phyloP scores from a whole-genome alignment of 2,113 vertebrate species.

The Rhineura floridana region DNA sequence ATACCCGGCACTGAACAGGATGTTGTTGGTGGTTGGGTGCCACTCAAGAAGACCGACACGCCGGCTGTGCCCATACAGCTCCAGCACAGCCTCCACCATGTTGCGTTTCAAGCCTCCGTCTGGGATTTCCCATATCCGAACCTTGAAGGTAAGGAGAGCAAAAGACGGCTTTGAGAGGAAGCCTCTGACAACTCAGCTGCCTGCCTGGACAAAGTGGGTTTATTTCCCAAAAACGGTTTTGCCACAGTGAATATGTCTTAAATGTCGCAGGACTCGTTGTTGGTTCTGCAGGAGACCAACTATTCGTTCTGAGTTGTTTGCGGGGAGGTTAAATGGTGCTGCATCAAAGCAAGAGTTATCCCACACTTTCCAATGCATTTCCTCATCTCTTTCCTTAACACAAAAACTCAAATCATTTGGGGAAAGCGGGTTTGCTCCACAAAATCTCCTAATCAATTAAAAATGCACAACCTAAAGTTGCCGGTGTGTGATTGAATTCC shows the following conservation, averaged over 20 bases:
- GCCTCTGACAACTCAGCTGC: background rate
- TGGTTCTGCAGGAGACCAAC: too few relatives aligned
- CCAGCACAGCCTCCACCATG: constrained; percentile 91
- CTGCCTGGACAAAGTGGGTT: background rate
- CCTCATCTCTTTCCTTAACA: too few relatives aligned
- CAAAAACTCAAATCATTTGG: too few relatives aligned
- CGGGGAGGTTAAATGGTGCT: too few relatives aligned
- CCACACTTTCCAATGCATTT: too few relatives aligned
- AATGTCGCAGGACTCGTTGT: background rate
- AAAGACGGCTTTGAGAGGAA: background rate
- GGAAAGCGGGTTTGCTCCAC: too few relatives aligned
- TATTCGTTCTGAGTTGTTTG: too few relatives aligned
- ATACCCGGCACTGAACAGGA: constrained; percentile 95
- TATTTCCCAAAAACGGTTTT: too few relatives aligned
- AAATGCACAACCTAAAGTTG: too few relatives aligned
- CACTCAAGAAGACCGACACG: constrained; percentile 94
- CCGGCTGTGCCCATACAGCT: constrained; percentile 95
- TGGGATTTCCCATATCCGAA: constrained; percentile 96
- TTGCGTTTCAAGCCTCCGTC: constrained; percentile 90
- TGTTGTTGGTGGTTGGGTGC: constrained; percentile 95
- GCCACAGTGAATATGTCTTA: background rate
- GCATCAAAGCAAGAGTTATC: too few relatives aligned
- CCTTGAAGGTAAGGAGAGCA: constrained; percentile 68
- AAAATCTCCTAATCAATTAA: too few relatives aligned
- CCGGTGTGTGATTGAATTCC: too few relatives aligned